Conservation (phyloP, 2,888 invertebrate genomes). For the Sarcophaga variegata region DNA sequence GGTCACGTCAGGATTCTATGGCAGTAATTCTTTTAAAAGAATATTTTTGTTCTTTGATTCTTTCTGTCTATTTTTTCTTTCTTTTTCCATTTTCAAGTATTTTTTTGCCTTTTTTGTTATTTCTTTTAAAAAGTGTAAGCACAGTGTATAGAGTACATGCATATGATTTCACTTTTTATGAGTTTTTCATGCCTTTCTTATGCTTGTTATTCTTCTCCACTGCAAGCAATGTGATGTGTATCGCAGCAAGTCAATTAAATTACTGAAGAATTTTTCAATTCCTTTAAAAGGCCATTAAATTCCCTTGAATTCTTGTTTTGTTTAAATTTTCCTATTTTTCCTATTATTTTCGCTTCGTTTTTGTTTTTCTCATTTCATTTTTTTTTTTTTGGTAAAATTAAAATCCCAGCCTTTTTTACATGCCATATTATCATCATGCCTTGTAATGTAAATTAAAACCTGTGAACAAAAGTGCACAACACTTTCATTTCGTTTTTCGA, state of each 20-base stretch:
- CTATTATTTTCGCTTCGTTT: not conserved
- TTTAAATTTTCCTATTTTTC: too few relatives aligned
- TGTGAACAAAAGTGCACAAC: constrained; percentile 12
- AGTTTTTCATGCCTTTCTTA: too few relatives aligned
- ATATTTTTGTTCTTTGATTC: constrained; percentile 13
- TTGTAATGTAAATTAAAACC: constrained; percentile 18
- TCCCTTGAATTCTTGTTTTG: too few relatives aligned
- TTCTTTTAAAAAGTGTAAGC: not conserved
- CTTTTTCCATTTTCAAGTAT: not conserved
- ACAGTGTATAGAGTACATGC: too few relatives aligned
- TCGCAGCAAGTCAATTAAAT: too few relatives aligned
- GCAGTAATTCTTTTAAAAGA: not conserved
- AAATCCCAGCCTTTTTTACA: not conserved
- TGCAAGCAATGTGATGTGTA: too few relatives aligned
- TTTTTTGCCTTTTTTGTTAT: not conserved
- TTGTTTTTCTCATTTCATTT: not conserved
- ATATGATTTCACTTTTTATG: too few relatives aligned
- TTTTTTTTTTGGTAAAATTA: constrained; percentile 7
- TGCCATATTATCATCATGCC: constrained; percentile 13
- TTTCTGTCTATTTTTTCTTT: not conserved
- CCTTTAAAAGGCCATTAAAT: too few relatives aligned
- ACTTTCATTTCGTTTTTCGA: not conserved
- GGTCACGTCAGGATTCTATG: constrained; percentile 63
- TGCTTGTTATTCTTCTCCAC: too few relatives aligned
- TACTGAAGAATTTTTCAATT: too few relatives aligned